Evolutionary conservation across 2,113 vertebrate genomes (phyloP).

Genomic region (Noctilio leporinus): DNA sequence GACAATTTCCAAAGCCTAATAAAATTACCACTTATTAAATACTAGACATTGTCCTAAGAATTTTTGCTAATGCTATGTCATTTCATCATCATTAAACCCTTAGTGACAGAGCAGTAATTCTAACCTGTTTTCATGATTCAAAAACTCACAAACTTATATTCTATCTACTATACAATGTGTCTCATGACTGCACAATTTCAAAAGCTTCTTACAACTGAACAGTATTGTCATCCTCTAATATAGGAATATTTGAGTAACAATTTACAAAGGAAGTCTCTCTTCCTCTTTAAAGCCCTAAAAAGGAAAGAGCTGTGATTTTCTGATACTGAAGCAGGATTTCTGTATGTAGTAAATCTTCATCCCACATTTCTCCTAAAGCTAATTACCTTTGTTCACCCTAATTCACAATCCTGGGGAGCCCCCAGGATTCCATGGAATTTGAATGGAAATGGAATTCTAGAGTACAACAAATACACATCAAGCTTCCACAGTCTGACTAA

Average conservation of each 20-base stretch:
- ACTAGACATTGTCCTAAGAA: background rate
- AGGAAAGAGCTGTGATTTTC: background rate
- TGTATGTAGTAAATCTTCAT: background rate
- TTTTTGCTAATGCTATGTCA: slow-evolving; percentile 5
- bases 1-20: background rate
- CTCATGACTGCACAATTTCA: background rate
- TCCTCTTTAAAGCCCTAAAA: slow-evolving; percentile 1
- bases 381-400: slow-evolving; percentile 28
- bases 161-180: background rate
- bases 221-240: background rate
- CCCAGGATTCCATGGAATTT: background rate
- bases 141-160: slow-evolving; percentile 29
- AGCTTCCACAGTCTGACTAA: background rate
- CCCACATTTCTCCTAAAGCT: slow-evolving; percentile 19
- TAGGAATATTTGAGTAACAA: background rate
- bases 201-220: slow-evolving; percentile 40
- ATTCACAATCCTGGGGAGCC: background rate
- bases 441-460: slow-evolving; percentile 31
- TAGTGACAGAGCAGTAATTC: background rate
- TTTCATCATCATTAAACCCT: slow-evolving; percentile 11
- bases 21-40: slow-evolving; percentile 12
- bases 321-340: background rate
- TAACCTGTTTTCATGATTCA: slow-evolving; percentile 9
- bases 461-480: background rate
- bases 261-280: slow-evolving; percentile 27